A percentile compares a stretch with the other conserved stretches of the same genome.
phyloP scores from a whole-genome alignment of 2,113 vertebrate genomes.

The Cynoglossus semilaevis region DNA sequence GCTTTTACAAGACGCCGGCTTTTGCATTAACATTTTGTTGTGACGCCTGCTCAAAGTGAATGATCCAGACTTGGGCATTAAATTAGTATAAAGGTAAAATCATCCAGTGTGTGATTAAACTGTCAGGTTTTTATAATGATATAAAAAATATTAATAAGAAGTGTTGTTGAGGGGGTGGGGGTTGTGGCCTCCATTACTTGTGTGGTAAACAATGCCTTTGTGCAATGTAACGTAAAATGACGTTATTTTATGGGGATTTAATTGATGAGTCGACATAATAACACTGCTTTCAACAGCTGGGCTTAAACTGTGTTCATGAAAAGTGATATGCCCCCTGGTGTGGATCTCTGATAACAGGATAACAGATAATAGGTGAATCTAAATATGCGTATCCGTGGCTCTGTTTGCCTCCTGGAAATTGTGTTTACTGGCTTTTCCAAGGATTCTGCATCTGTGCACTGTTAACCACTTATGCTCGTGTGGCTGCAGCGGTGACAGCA shows the following conservation, averaged over 20 bases:
- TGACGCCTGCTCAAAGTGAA: constrained; percentile 23
- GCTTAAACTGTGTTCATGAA: constrained; percentile 17
- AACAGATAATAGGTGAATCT: neutral
- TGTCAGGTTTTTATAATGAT: constrained; percentile 7
- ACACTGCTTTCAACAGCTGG: neutral
- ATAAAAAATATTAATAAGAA: constrained; percentile 3
- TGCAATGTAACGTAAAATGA: neutral
- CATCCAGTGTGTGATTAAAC: constrained; percentile 2
- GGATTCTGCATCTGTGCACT: neutral
- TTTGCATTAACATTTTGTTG: constrained; percentile 12
- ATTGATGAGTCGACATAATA: constrained; percentile 2
- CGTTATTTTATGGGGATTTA: neutral
- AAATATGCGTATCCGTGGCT: constrained; percentile 28
- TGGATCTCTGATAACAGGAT: constrained; percentile 12
- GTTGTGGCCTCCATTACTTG: neutral
- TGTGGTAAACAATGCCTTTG: neutral
- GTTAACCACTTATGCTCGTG: constrained; percentile 9
- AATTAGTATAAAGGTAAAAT: constrained; percentile 5
- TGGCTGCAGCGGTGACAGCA: constrained; percentile 8
- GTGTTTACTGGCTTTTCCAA: constrained; percentile 8
- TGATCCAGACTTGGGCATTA: constrained; percentile 2
- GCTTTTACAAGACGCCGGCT: constrained; percentile 47
- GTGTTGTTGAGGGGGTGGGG: neutral
- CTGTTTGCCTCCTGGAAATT: constrained; percentile 31
- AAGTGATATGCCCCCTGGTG: constrained; percentile 7